A percentile compares a stretch with the other conserved stretches of the same genome.
phyloP scores from a whole-genome alignment of 2,888 invertebrate species.

The Rhamphomyia laevipes region DNA sequence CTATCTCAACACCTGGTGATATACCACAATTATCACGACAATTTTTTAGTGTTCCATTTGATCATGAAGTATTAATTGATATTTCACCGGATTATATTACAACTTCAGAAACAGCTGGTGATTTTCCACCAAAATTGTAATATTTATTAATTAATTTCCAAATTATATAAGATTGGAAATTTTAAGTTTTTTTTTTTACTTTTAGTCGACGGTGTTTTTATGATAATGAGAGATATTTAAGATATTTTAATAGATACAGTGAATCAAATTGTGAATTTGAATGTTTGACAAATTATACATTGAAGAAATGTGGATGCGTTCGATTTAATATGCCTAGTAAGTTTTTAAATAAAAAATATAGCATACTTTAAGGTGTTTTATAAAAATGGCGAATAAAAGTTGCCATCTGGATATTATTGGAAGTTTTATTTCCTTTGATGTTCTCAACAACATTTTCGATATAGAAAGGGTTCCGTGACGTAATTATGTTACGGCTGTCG shows the following conservation, averaged over 20 bases:
- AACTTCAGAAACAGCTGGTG: conserved; percentile 45
- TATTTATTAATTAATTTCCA: background rate
- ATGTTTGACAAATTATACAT: conserved; percentile 50
- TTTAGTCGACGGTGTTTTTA: conserved; percentile 50
- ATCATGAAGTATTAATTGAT: conserved; percentile 51
- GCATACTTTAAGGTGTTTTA: too few relatives aligned
- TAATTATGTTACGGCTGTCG: too few relatives aligned
- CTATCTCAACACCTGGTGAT: conserved; percentile 12
- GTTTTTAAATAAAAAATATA: conserved; percentile 13
- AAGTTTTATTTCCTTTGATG: too few relatives aligned
- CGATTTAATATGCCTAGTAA: conserved; percentile 51
- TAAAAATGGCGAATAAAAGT: too few relatives aligned
- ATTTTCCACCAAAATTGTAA: conserved; percentile 42
- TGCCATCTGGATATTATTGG: too few relatives aligned
- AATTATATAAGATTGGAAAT: background rate
- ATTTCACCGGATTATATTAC: conserved; percentile 60
- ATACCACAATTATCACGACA: conserved; percentile 37
- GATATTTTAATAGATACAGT: conserved; percentile 50
- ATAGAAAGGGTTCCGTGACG: too few relatives aligned
- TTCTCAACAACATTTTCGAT: too few relatives aligned
- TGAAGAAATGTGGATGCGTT: conserved; percentile 46
- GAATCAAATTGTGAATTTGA: conserved; percentile 56
- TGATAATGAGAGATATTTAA: conserved; percentile 45
- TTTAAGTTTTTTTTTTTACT: background rate
- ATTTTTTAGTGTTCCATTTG: conserved; percentile 50